Percentiles rank a stretch among this genome's conserved stretches.
These are phyloP conservation scores for Diachrysia chrysitis DNA, from an alignment of 2,888 invertebrate species.

Conservation along the genomic window DNA sequence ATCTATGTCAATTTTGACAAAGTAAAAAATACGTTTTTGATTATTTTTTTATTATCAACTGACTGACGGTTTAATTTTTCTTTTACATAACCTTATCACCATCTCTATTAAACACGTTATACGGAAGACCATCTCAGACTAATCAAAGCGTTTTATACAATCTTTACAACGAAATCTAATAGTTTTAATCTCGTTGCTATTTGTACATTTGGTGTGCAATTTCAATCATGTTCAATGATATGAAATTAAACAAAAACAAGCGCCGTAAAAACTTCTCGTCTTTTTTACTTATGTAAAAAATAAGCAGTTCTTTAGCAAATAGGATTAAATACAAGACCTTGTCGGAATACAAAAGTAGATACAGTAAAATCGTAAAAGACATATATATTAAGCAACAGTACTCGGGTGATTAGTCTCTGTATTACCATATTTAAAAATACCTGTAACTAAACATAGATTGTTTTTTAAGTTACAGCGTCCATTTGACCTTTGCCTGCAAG, in stretches of 20 bases:
- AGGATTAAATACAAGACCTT: background rate
- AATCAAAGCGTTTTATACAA: too few relatives aligned
- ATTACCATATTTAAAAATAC: background rate
- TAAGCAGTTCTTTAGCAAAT: background rate
- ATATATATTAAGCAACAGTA: background rate
- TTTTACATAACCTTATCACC: too few relatives aligned
- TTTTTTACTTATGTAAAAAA: background rate
- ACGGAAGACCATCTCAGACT: too few relatives aligned
- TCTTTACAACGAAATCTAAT: background rate
- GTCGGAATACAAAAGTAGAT: background rate
- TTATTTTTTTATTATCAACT: too few relatives aligned
- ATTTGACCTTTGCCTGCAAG: conserved; percentile 5
- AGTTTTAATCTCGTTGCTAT: background rate
- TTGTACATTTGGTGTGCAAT: background rate
- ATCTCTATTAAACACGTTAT: too few relatives aligned
- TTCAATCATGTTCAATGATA: background rate
- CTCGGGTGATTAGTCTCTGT: background rate
- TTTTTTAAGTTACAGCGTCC: conserved; percentile 5
- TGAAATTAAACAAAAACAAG: background rate
- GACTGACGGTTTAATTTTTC: too few relatives aligned
- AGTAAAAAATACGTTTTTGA: too few relatives aligned
- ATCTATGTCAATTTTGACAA: too few relatives aligned
- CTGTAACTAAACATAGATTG: background rate
- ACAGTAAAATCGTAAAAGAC: background rate
- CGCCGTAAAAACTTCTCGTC: background rate